Evolutionary conservation across 2,113 vertebrate genomes (phyloP).

Genomic region (Myrmecophaga tridactyla): DNA sequence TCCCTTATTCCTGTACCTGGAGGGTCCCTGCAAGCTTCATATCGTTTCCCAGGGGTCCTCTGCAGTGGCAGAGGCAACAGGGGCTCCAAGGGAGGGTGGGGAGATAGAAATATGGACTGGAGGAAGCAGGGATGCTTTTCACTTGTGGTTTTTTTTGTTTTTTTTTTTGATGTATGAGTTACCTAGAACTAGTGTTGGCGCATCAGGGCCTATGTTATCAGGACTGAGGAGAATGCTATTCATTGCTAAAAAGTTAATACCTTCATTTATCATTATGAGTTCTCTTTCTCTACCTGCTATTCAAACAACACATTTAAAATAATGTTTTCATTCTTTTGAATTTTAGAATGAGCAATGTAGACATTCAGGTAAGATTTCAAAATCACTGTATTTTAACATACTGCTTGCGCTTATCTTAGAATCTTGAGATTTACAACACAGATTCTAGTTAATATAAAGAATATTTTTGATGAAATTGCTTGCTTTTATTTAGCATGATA

Average conservation of each 20-base stretch:
- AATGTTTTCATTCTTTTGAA: not conserved
- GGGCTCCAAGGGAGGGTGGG: not conserved
- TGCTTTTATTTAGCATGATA: not conserved
- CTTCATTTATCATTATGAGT: not conserved
- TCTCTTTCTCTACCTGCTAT: not conserved
- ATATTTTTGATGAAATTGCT: not conserved
- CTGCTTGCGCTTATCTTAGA: not conserved
- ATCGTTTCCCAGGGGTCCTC: too few species aligned
- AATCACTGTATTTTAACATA: not conserved
- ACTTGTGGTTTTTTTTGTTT: not conserved
- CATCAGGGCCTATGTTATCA: not conserved
- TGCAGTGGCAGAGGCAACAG: not conserved
- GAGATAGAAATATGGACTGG: not conserved
- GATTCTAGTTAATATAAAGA: constrained; percentile 8
- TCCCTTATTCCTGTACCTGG: not conserved
- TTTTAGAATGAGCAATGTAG: not conserved
- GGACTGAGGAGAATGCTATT: not conserved
- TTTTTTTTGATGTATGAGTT: not conserved
- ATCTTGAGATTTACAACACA: not conserved
- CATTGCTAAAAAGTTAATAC: not conserved
- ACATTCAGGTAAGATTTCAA: not conserved
- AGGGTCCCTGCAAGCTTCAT: not conserved
- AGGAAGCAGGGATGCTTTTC: not conserved
- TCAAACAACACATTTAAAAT: not conserved
- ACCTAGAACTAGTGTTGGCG: not conserved